phyloP scores from a whole-genome alignment of 2,888 invertebrate species.

The Aproaerema taeniolella region DNA sequence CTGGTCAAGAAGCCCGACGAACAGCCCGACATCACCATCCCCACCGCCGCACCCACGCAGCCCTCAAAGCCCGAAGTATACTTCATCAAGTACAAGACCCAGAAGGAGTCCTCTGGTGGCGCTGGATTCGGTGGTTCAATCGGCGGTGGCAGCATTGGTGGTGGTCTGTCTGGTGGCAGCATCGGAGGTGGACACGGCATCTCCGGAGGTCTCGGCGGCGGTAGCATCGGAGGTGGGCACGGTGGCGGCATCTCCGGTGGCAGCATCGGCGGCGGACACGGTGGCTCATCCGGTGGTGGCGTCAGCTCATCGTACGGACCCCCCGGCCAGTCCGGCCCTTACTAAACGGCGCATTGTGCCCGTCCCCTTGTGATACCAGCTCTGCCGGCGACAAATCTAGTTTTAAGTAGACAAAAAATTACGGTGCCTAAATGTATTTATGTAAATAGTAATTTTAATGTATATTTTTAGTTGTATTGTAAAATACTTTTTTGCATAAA shows the following conservation, averaged over 20 bases:
- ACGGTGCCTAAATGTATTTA: conserved; percentile 79
- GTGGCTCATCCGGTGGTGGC: conserved; percentile 49
- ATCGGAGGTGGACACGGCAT: conserved; percentile 35
- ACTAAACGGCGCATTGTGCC: conserved; percentile 61
- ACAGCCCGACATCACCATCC: conserved; percentile 88
- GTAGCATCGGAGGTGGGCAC: conserved; percentile 39
- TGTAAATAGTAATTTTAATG: conserved; percentile 78
- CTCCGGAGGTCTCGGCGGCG: conserved; percentile 36
- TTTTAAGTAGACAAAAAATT: conserved; percentile 75
- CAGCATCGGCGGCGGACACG: conserved; percentile 39
- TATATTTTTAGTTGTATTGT: conserved; percentile 72
- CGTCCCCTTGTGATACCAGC: conserved; percentile 71
- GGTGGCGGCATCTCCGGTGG: conserved; percentile 34
- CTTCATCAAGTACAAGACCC: conserved; percentile 91
- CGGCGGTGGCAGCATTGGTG: conserved; percentile 29
- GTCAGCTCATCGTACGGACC: conserved; percentile 80
- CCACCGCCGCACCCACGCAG: conserved; percentile 83
- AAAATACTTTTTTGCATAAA: conserved; percentile 71
- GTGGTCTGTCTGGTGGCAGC: conserved; percentile 32
- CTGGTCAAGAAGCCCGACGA: conserved; percentile 90
- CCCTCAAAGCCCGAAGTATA: conserved; percentile 90
- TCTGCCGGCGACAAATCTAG: conserved; percentile 70
- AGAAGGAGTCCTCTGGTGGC: conserved; percentile 68
- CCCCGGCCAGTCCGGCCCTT: conserved; percentile 83
- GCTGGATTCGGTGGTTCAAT: conserved; percentile 28